Base-by-base conservation (phyloP, 2,113 vertebrate genomes). In the Lasiurus borealis region DNA sequence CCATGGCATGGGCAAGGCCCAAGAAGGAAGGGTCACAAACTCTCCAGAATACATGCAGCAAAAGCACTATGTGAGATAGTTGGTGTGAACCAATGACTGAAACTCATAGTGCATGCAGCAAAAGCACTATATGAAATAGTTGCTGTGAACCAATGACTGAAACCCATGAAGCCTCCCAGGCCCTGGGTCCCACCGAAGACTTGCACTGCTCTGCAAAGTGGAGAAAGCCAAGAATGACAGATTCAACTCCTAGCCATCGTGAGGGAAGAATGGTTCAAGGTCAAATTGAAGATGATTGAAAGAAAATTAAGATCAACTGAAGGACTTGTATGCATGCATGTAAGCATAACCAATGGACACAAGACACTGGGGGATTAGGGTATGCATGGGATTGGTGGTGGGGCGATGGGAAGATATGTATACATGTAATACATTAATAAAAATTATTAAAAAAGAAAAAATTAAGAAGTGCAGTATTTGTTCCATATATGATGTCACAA, bases 241-340 rank as follows among this genome's bases (percentile, higher is more conserved):
- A 0, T 88, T 71, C 25, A 48, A 89, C n/a, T 85, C 72, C 12
- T 1, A 50, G 34, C 14, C 77, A 57, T 64, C 82, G 29, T 19
- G 21, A 6, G n/a, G 6, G 44, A 21, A 69, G 62, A 23, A 18
- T 29, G 31, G 18, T 71, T 92, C 78, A 73, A 88, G 82, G 48
- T 80, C 44, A 44, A 85, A 57, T 2, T 27, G 21, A 46, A 40
- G n/a, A 36, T 50, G 19, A 71, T 71, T 85, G 69, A 82, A 88
- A 95, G 48, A 71, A 81, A 96, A 90, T 69, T 54, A 95, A 77
- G 31, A 90, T 40, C 40, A 40, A 40, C 40, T 40, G 40, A 40
- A 40, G 40, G 40, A 40, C 40, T 40, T 40, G 40, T 40, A 40
- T 40, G 40, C 40, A 5, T 40, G 40, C 40, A 40, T 40, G 5